Evolutionary conservation across 2,797 vertebrate genomes (phyloP).

Genomic region (Phaenicophaeus curvirostris): DNA sequence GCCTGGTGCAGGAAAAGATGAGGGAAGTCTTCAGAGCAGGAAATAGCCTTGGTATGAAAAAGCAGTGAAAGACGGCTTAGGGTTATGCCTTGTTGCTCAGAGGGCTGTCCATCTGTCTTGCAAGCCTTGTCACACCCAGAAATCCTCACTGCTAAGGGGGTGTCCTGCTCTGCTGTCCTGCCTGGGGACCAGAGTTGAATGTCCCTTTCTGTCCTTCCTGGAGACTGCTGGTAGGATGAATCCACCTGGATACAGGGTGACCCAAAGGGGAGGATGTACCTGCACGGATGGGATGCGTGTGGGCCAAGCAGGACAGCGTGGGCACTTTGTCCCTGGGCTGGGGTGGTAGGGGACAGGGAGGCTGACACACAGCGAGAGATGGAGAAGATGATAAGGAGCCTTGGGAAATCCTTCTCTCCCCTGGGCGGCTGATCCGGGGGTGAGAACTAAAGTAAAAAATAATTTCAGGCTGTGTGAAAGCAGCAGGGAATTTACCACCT

Average conservation of each 20-base stretch:
- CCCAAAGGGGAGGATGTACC: background rate
- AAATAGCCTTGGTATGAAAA: background rate
- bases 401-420: accelerated
- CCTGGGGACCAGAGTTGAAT: background rate
- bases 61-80: background rate
- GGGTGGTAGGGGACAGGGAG: background rate
- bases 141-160: background rate
- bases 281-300: accelerated
- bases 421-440: accelerated
- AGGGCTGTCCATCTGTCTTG: background rate
- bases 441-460: background rate
- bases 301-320: background rate
- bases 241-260: background rate
- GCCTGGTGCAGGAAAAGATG: background rate
- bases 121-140: background rate
- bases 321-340: background rate
- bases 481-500: background rate
- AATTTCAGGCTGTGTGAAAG: background rate
- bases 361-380: background rate
- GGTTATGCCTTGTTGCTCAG: background rate
- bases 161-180: background rate
- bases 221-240: background rate
- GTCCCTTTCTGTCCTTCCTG: background rate
- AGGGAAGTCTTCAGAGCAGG: background rate
- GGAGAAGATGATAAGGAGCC: background rate